Base-by-base conservation (phyloP, 2,797 vertebrate species). In the Molossus alvarezi region DNA sequence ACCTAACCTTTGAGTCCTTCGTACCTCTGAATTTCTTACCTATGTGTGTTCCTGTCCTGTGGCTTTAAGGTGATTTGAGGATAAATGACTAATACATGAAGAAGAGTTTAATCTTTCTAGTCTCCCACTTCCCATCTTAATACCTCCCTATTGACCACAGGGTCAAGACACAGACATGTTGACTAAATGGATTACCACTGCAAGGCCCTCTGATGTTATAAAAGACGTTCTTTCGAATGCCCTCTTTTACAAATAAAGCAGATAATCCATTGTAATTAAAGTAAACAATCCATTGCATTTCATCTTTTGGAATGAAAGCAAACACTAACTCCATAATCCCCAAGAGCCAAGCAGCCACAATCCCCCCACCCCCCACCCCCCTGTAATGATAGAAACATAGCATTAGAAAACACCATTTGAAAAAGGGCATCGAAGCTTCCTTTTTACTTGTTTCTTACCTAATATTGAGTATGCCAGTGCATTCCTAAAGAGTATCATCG, bases 231-330 rank as follows among this genome's bases (percentile, higher is more conserved):
- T 3, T 67, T 25, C 18, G 1, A 72, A 33, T 83, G 27, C 3
- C 9, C 23, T 87, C n/a, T 64, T 92, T 83, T 67, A 76, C 27
- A 94, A 89, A 55, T 92, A 94, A 96, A 92, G 48, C 23, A 48
- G 23, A 53, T 82, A 84, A 96, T 88, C 82, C 37, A 4, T 45
- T 58, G 14, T 82, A 69, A 94, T 95, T 81, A 84, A 76, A 85
- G 27, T 80, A 60, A 92, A 45, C 51, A 84, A 73, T 48, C 17
- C 27, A 9, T 45, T 64, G 37, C 10, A n/a, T 88, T 48, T 81
- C 20, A 71, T 75, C 57, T 85, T 96, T 94, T 92, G 15, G 21
- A 72, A 45, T 60, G 75, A 96, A 91, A 75, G 18, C 48, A 89
- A 87, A 51, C 27, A 13, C 72, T 92, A 55, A 64, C 29, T 88